phyloP scores from a whole-genome alignment of 2,113 vertebrate genomes.

The Leucosticte australis region DNA sequence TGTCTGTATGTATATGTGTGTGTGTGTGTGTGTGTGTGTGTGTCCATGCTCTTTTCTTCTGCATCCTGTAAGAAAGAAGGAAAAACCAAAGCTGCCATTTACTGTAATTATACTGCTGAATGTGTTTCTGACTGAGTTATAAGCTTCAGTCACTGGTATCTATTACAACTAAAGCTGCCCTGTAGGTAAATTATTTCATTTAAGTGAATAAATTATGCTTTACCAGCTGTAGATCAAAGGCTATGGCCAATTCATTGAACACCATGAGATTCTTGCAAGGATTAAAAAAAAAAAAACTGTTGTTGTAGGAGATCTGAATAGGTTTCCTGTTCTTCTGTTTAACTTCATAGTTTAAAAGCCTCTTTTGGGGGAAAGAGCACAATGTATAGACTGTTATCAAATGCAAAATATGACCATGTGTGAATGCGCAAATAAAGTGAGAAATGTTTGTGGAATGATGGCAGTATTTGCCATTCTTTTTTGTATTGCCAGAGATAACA shows the following conservation, averaged over 20 bases:
- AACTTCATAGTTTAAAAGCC: not conserved
- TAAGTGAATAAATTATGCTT: not conserved
- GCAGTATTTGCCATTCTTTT: slow-evolving; percentile 23
- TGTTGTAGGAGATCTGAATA: not conserved
- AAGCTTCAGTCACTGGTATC: not conserved
- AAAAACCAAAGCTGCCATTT: not conserved
- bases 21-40: not conserved
- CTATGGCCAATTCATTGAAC: not conserved
- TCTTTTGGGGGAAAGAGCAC: not conserved
- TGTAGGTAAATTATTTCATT: not conserved
- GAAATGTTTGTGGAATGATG: slow-evolving; percentile 24
- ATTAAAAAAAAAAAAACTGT: not conserved
- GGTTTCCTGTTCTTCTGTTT: slow-evolving; percentile 24
- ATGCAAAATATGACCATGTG: slow-evolving; percentile 16
- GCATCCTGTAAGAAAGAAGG: not conserved
- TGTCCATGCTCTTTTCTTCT: not conserved
- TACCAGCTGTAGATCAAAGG: not conserved
- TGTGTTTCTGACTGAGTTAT: not conserved
- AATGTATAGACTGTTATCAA: slow-evolving; percentile 44
- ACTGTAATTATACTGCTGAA: not conserved
- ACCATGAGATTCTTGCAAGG: not conserved
- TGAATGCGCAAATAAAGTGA: slow-evolving; percentile 43
- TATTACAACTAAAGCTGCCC: not conserved
- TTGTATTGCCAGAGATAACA: slow-evolving; percentile 53
- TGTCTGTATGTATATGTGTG: not conserved